A percentile compares a stretch with the other conserved stretches of the same genome.
phyloP scores from a whole-genome alignment of 2,797 vertebrate species.

The Gadopsis bispinosus region DNA sequence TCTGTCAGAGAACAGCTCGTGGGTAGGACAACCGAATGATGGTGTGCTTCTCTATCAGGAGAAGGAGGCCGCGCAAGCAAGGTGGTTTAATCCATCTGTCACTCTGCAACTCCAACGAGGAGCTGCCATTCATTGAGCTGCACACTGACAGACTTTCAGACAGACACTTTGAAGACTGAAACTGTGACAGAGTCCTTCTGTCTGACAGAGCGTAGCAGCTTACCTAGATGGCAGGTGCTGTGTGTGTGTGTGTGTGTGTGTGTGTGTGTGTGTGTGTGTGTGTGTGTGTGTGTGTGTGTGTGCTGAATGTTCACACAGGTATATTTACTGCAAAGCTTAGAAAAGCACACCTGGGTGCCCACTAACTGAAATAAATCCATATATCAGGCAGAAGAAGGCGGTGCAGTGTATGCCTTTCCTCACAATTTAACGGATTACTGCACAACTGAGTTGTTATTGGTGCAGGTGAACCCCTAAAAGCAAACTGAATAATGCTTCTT shows the following conservation, averaged over 20 bases:
- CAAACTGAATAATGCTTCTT: slow-evolving; percentile 18
- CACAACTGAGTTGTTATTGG: slow-evolving; percentile 30
- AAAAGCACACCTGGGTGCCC: slow-evolving; percentile 35
- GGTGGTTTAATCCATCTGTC: slow-evolving; percentile 61
- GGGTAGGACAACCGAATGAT: slow-evolving; percentile 8
- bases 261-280: not conserved
- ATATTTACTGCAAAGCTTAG: slow-evolving; percentile 50
- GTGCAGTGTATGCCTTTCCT: not conserved
- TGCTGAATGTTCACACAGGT: slow-evolving; percentile 36
- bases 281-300: slow-evolving; percentile 10
- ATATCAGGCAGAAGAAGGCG: slow-evolving; percentile 35
- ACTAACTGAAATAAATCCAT: slow-evolving; percentile 54
- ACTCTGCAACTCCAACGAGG: slow-evolving; percentile 37
- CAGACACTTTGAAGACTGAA: slow-evolving; percentile 46
- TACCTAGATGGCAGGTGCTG: slow-evolving; percentile 59
- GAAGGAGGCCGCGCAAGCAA: slow-evolving; percentile 29
- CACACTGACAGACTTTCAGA: slow-evolving; percentile 54
- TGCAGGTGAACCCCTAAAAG: slow-evolving; percentile 22
- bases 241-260: not conserved
- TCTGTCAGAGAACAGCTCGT: slow-evolving; percentile 16
- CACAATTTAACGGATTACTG: slow-evolving; percentile 34
- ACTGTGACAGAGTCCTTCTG: slow-evolving; percentile 61
- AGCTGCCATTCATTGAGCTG: slow-evolving; percentile 56
- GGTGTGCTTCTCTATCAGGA: slow-evolving; percentile 36
- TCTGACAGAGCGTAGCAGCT: slow-evolving; percentile 55